Evolutionary conservation across 2,797 vertebrate species (phyloP), one percentile per base, ranked within the genome.

Genomic region (Acanthiza pusilla): DNA sequence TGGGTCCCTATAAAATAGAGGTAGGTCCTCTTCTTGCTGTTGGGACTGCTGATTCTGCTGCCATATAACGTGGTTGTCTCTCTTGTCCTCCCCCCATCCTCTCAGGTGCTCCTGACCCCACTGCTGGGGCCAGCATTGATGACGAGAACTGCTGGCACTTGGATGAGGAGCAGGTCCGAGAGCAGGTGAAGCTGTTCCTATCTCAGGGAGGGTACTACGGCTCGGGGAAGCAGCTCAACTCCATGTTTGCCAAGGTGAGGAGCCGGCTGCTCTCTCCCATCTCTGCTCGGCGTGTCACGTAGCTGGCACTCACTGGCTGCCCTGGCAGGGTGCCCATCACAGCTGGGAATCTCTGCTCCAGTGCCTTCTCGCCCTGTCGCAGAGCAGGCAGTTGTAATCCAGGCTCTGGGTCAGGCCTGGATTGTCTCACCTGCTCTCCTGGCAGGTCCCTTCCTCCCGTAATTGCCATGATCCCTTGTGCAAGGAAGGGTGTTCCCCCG

Each of bases 111-210:
- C 99, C 99, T 3, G 99, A 99, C 94, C 99, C 99, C 61, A 99
- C 99, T 12, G 99, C 99, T 78, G 99, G 99, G 65, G 99, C 99
- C 97, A 99, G 99, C 97, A 99, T 99, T 16, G 98, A 99, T 1
- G 99, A 99, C 1, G 99, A 99, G 95, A 99, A 99, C 98, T 99
- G 99, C 98, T 99, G 99, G 99, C 99, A 99, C 97, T 98, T 99
- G 98, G 99, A 99, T 0, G 99, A 99, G 96, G 99, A 99, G 88
- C 99, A 99, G 95, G 99, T 99, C 93, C 98, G 98, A 96, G 99
- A 99, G 97, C 99, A 99, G 96, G 99, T 99, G 97, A 99, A 99
- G 96, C 98, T 99, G 96, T 99, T 99, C 96, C 98, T 99, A 83
- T 99, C 99, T 75, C 99, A 99, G 98, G 99, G 99, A 85, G 99